A percentile compares a stretch with the other conserved stretches of the same genome.
These are phyloP conservation scores for Leucania comma DNA, from an alignment of 2,888 invertebrate genomes.

Conservation along the genomic window DNA sequence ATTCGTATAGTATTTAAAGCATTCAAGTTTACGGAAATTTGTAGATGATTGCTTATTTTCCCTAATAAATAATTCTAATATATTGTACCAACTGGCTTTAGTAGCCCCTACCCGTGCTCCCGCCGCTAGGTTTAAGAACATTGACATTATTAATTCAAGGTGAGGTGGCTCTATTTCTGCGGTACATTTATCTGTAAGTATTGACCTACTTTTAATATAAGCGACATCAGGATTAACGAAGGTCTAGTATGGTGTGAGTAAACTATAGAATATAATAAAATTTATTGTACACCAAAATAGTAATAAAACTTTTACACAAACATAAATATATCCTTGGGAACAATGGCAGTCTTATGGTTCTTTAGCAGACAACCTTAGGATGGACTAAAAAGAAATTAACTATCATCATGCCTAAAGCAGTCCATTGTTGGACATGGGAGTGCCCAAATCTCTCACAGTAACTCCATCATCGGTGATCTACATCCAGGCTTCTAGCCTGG, in stretches of 20 bases:
- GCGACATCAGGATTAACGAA: background rate
- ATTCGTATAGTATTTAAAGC: too few relatives aligned
- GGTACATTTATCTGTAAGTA: background rate
- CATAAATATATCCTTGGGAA: too few relatives aligned
- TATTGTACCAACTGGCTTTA: background rate
- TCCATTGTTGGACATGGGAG: too few relatives aligned
- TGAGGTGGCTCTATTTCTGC: background rate
- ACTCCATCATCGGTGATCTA: background rate
- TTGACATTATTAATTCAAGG: constrained; percentile 2
- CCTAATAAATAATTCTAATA: too few relatives aligned
- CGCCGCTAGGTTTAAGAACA: background rate
- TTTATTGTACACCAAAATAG: too few relatives aligned
- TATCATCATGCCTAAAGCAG: background rate
- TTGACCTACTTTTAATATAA: background rate
- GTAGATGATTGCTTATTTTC: too few relatives aligned
- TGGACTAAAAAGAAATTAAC: too few relatives aligned
- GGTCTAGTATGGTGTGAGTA: background rate
- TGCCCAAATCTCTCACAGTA: background rate
- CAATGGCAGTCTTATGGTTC: too few relatives aligned
- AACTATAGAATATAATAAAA: too few relatives aligned
- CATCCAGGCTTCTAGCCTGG: background rate
- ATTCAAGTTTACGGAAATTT: too few relatives aligned
- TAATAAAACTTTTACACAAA: too few relatives aligned
- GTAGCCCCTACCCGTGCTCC: background rate
- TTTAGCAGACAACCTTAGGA: too few relatives aligned